Evolutionary conservation across 1,140 invertebrate genomes (phyloP).

Genomic region (Pemphigus obesinymphae): DNA sequence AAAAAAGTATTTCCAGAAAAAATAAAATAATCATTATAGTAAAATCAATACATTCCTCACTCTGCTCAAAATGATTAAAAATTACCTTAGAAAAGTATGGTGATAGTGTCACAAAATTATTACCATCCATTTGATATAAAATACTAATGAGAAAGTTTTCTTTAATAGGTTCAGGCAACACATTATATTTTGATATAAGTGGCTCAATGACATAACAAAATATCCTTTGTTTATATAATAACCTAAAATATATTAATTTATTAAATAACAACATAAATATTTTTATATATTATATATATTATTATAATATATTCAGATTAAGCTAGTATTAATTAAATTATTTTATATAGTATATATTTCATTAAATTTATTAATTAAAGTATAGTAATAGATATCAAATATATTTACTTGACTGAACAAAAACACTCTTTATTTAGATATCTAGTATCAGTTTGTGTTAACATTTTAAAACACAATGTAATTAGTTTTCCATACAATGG

Average conservation of each 20-base stretch:
- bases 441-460: background rate
- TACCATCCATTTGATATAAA: constrained; percentile 59
- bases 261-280: background rate
- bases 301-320: background rate
- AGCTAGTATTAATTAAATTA: background rate
- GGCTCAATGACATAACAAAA: constrained; percentile 57
- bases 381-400: no score
- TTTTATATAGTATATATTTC: background rate
- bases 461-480: constrained; percentile 20
- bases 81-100: constrained; percentile 60
- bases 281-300: background rate
- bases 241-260: constrained; percentile 48
- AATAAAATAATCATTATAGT: no score
- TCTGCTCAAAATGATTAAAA: constrained; percentile 24
- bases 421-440: constrained; percentile 34
- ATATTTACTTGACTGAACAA: constrained; percentile 33
- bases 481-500: background rate
- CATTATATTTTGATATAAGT: constrained; percentile 50
- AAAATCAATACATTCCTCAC: no score
- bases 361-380: no score
- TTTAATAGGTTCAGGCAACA: constrained; percentile 48
- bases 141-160: constrained; percentile 60
- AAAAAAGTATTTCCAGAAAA: no score
- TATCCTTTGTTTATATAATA: constrained; percentile 61
- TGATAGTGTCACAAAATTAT: constrained; percentile 59